These are phyloP conservation scores for Calcarius lapponicus DNA, from an alignment of 2,797 vertebrate species.

Conservation along the genomic window DNA sequence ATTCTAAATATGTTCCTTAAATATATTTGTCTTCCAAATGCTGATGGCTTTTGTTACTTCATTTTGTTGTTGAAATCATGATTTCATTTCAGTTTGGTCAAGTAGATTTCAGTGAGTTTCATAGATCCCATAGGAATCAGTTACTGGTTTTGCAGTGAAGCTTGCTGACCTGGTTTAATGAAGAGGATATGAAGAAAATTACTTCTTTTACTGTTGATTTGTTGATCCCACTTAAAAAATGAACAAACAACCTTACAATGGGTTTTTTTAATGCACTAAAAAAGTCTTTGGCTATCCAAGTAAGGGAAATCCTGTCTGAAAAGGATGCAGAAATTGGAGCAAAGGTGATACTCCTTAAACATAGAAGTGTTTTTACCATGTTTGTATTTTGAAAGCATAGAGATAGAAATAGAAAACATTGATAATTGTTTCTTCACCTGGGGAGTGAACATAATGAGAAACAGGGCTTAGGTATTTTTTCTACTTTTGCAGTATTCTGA, in stretches of 20 bases:
- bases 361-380: not conserved
- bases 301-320: slow-evolving; percentile 49
- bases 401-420: not conserved
- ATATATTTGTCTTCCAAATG: not conserved
- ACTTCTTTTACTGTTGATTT: not conserved
- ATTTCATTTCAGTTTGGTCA: not conserved
- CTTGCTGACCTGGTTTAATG: not conserved
- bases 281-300: not conserved
- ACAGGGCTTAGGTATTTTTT: not conserved
- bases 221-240: not conserved
- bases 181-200: not conserved
- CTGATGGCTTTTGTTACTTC: not conserved
- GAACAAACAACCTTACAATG: not conserved
- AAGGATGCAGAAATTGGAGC: slow-evolving; percentile 28
- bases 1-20: not conserved
- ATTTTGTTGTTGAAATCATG: not conserved
- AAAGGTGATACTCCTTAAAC: slow-evolving; percentile 24
- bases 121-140: not conserved
- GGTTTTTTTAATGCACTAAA: not conserved
- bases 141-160: not conserved
- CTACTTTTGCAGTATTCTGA: not conserved
- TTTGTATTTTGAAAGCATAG: not conserved
- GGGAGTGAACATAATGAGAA: not conserved
- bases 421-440: not conserved
- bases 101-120: not conserved